Evolutionary conservation across 2,888 invertebrate species (phyloP).

Genomic region (Tenthredo mesomela): DNA sequence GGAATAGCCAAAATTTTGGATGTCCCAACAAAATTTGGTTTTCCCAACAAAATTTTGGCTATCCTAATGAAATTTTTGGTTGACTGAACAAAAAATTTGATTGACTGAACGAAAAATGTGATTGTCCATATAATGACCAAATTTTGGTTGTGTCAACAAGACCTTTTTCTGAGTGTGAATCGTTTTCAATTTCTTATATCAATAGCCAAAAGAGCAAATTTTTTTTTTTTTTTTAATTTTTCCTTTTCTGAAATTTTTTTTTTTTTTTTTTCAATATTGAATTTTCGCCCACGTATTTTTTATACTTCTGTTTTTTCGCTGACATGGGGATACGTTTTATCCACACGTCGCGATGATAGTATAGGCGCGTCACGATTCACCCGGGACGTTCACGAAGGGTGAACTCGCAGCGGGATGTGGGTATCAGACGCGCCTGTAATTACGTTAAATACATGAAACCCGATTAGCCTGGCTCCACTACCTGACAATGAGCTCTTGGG

Average conservation of each 20-base stretch:
- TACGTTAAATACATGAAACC: conserved; percentile 41
- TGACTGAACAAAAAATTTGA: too few relatives aligned
- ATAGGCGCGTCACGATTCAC: conserved; percentile 32
- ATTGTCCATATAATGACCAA: too few relatives aligned
- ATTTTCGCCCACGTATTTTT: neutral
- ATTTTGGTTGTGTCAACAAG: too few relatives aligned
- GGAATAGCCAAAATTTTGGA: too few relatives aligned
- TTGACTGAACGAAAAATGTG: too few relatives aligned
- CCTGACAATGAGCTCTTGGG: conserved; percentile 32
- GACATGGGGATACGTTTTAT: neutral
- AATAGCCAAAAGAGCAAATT: neutral
- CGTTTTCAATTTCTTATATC: too few relatives aligned
- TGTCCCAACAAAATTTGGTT: too few relatives aligned
- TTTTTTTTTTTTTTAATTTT: too few relatives aligned
- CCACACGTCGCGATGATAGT: conserved; percentile 3
- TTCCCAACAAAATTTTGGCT: too few relatives aligned
- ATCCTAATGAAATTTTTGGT: too few relatives aligned
- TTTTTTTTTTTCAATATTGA: neutral
- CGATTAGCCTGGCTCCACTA: conserved; percentile 36
- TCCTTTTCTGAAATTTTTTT: too few relatives aligned
- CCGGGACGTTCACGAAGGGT: conserved; percentile 25
- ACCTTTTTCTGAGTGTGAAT: too few relatives aligned
- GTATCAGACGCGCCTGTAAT: conserved; percentile 28
- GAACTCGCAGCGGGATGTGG: neutral
- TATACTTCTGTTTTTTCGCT: conserved; percentile 3